Evolutionary conservation across 1,140 invertebrate species (phyloP), one percentile per base, ranked within the genome.

Genomic region (Leguminivora glycinivorella): DNA sequence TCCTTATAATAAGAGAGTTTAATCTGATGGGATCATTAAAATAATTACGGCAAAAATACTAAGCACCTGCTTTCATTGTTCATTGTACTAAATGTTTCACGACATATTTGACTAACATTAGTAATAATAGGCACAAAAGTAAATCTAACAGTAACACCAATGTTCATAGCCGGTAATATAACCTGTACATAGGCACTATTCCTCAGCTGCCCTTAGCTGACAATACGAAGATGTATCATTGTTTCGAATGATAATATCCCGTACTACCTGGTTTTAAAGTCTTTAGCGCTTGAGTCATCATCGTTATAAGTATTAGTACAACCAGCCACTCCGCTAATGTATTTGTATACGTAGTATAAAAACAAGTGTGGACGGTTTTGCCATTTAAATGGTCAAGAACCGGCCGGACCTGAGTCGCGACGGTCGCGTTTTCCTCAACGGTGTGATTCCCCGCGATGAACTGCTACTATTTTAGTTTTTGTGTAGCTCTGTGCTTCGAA

Each of bases 391-490:
- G 47, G 17, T 7, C 58, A 29, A 29, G 25, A 29, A 63, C 58
- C 26, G 58, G 58, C 26, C n/a, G n/a, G 24, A 63, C 58, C 5
- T 29, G 58, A 7, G 58, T 26, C n/a, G 26, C n/a, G 58, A 63
- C 58, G 58, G 58, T 58, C 25, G 25, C 24, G 56, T 63, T 63
- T 29, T 63, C 58, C 58, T 63, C 58, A 29, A 17, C 12, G 14
- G 58, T 31, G 58, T 26, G 17, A 29, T 31, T 63, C 25, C 56
- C 58, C 58, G 26, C 14, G 29, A 63, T 63, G 58, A 63, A 63
- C 26, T 63, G 26, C 26, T 31, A 31, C n/a, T 31, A 12, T 63
- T 63, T 29, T 22, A 3, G 25, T 67, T 67, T 67, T 40, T 40
- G 31, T 43, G 66, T 40, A 5, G 17, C 31, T 40, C 22, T 67